phyloP scores from a whole-genome alignment of 1,140 invertebrate species.

The Bombus waltoni region DNA sequence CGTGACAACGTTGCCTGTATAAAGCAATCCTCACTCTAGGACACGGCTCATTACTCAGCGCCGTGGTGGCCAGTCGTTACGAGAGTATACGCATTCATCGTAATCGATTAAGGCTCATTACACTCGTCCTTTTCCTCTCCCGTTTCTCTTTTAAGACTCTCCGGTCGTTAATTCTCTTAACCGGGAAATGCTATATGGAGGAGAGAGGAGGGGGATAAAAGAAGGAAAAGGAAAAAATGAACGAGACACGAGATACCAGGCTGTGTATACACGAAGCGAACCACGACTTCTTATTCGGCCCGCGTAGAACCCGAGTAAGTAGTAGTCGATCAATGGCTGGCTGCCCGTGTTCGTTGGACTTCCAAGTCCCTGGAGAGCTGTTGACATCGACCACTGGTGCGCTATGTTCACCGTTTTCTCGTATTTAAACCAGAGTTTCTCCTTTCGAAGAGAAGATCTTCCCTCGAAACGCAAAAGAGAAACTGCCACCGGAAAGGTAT shows the following conservation, averaged over 20 bases:
- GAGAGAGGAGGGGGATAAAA: background rate
- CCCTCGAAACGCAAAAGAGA: conserved; percentile 7
- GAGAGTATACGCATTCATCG: conserved; percentile 29
- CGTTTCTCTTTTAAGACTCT: background rate
- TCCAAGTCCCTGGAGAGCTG: conserved; percentile 63
- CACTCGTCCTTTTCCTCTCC: background rate
- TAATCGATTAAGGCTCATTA: conserved; percentile 63
- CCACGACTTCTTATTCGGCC: conserved; percentile 50
- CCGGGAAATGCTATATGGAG: background rate
- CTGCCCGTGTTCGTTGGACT: conserved; percentile 32
- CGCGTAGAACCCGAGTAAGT: conserved; percentile 53
- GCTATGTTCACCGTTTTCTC: conserved; percentile 56
- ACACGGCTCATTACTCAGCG: conserved; percentile 59
- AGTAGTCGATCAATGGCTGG: conserved; percentile 46
- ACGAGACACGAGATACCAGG: background rate
- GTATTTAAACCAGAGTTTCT: conserved; percentile 34
- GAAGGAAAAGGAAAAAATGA: background rate
- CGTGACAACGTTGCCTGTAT: background rate
- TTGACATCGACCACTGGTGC: conserved; percentile 61
- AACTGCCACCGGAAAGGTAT: conserved; percentile 22
- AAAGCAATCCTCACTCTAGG: conserved; percentile 54
- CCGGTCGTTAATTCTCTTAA: conserved; percentile 47
- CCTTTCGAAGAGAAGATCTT: conserved; percentile 45
- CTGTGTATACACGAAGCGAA: background rate
- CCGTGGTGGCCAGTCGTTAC: conserved; percentile 26